These are phyloP conservation scores for Bucco capensis DNA, from an alignment of 2,113 vertebrate genomes.

Conservation along the genomic window DNA sequence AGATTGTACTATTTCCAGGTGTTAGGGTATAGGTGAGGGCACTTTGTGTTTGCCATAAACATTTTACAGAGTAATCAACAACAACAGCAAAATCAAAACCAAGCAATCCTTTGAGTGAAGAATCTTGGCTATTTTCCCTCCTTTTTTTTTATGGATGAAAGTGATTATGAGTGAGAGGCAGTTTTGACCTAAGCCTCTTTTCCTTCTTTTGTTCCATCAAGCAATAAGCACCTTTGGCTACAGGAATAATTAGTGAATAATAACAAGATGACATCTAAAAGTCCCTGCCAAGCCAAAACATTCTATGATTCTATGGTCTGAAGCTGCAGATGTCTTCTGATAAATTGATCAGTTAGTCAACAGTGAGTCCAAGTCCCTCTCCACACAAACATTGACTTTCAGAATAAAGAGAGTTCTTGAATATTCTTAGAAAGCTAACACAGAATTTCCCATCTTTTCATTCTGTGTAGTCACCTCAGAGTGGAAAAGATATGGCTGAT, in stretches of 20 bases:
- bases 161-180: not conserved
- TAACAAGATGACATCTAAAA: not conserved
- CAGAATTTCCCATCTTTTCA: not conserved
- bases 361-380: not conserved
- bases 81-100: not conserved
- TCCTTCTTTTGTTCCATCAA: not conserved
- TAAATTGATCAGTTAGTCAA: not conserved
- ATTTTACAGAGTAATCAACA: not conserved
- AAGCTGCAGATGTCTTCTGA: not conserved
- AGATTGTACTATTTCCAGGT: not conserved
- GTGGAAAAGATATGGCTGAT: not conserved
- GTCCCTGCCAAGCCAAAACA: too few relatives aligned
- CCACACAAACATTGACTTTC: not conserved
- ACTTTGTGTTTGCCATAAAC: not conserved
- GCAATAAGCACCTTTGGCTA: not conserved
- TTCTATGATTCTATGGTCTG: too few relatives aligned
- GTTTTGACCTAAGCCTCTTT: not conserved
- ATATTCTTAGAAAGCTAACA: not conserved
- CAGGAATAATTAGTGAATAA: not conserved
- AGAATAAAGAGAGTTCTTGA: not conserved
- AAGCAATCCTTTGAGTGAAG: not conserved
- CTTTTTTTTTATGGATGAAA: constrained; percentile 5
- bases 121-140: constrained; percentile 4
- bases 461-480: not conserved
- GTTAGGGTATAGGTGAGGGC: not conserved